These are phyloP conservation scores for Theristicus caerulescens DNA, from an alignment of 2,113 vertebrate species.

Conservation along the genomic window DNA sequence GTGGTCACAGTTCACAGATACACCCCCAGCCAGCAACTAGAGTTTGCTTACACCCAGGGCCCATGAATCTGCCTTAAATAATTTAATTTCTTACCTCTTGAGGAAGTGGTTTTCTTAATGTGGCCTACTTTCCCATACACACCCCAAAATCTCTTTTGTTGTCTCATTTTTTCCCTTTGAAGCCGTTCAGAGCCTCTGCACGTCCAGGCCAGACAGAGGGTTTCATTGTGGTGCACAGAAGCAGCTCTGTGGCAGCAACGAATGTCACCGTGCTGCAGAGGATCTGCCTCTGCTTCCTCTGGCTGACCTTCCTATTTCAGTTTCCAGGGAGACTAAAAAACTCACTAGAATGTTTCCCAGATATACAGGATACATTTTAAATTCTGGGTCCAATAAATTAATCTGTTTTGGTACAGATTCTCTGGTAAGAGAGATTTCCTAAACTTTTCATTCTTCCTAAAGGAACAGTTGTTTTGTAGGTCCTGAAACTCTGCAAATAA, in stretches of 20 bases:
- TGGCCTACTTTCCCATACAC: not conserved
- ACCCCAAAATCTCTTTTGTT: not conserved
- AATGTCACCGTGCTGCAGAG: too few relatives aligned
- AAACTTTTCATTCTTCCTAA: not conserved
- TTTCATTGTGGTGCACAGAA: not conserved
- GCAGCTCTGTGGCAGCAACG: not conserved
- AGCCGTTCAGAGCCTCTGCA: not conserved
- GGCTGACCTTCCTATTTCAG: too few relatives aligned
- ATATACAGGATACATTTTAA: not conserved
- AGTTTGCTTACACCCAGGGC: not conserved
- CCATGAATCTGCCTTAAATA: not conserved
- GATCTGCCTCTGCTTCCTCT: not conserved
- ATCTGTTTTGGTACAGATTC: not conserved
- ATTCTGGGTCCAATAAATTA: not conserved
- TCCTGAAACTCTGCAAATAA: not conserved
- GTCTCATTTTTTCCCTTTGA: not conserved
- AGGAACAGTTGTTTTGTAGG: not conserved
- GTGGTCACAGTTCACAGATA: fast-evolving
- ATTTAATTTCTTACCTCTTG: not conserved
- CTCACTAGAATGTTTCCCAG: not conserved
- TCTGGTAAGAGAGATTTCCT: not conserved
- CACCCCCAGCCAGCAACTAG: not conserved
- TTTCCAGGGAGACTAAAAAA: not conserved
- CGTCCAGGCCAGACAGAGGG: not conserved
- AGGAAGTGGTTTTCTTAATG: fast-evolving